A percentile compares a stretch with the other conserved stretches of the same genome.
These are phyloP conservation scores for Mustela lutreola DNA, from an alignment of 2,113 vertebrate genomes.

Conservation along the genomic window DNA sequence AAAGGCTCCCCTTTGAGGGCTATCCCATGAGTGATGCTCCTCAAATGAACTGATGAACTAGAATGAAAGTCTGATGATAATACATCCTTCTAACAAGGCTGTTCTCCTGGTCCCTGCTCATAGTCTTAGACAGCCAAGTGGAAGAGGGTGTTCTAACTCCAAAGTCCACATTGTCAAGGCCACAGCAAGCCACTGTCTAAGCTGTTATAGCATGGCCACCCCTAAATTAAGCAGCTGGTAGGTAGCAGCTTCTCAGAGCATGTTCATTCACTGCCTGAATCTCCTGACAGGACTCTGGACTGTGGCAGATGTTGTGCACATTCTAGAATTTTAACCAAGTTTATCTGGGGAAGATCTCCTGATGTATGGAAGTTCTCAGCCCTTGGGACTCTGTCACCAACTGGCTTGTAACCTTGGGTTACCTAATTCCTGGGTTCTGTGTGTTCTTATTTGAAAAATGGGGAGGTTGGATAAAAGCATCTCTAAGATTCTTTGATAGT, in stretches of 20 bases:
- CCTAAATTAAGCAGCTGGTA: not conserved
- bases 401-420: not conserved
- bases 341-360: not conserved
- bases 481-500: not conserved
- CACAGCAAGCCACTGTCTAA: not conserved
- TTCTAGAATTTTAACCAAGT: not conserved
- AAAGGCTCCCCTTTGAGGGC: not conserved
- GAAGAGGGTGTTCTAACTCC: not conserved
- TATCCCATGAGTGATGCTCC: too few species aligned
- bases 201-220: not conserved
- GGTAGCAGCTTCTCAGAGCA: not conserved
- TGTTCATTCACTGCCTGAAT: not conserved
- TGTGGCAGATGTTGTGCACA: not conserved
- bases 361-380: not conserved
- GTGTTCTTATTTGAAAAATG: not conserved
- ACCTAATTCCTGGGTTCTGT: not conserved
- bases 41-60: not conserved
- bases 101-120: too few species aligned
- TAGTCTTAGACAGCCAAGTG: not conserved
- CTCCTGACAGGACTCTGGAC: not conserved
- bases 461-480: not conserved
- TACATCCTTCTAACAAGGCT: not conserved
- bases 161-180: too few species aligned
- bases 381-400: not conserved
- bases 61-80: not conserved